Evolutionary conservation across 2,797 vertebrate species (phyloP), one percentile per base, ranked within the genome.

Genomic region (Halcyon chelicuti): DNA sequence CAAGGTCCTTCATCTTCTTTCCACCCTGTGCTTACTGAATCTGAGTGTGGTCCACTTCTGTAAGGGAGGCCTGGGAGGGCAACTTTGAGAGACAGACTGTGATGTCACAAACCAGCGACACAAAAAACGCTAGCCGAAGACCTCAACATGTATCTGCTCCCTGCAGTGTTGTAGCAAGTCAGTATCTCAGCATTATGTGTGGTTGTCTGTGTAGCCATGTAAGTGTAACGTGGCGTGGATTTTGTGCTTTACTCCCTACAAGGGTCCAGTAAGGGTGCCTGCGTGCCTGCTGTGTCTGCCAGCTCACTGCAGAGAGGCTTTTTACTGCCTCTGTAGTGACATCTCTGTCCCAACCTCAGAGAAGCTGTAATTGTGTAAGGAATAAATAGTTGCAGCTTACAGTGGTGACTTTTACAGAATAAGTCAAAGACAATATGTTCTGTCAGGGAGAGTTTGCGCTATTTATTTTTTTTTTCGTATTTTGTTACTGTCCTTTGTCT

Each of bases 371-470:
- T 21, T 1, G 1, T 68, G 25, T 47, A 55, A 92, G 66, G n/a
- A 76, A 82, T 57, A 94, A 84, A 75, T 92, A 89, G 60, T 82
- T 76, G 16, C 60, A 49, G 35, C 60, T 92, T 74, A 73, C 74
- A 73, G 19, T 39, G 44, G 40, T 70, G 68, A 73, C 55, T 82
- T 93, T 22, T 79, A 57, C 37, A 57, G 51, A 51, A 33, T 14
- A n/a, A 87, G 47, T 93, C 77, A 88, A 55, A 60, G 44, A 35
- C 46, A 70, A 1, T 73, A 47, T 67, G 60, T 73, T 92, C 70
- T 81, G 55, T 76, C 66, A 86, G 22, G 42, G 17, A 84, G 46
- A 94, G 31, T 55, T 71, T 61, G 61, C 18, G 2, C 26, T 66
- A 2, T 7, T 55, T n/a, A n/a, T n/a, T n/a, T 68, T 67, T 90